Evolutionary conservation across 2,888 invertebrate genomes (phyloP), one percentile per base, ranked within the genome.

Genomic region (Onchidella celtica): DNA sequence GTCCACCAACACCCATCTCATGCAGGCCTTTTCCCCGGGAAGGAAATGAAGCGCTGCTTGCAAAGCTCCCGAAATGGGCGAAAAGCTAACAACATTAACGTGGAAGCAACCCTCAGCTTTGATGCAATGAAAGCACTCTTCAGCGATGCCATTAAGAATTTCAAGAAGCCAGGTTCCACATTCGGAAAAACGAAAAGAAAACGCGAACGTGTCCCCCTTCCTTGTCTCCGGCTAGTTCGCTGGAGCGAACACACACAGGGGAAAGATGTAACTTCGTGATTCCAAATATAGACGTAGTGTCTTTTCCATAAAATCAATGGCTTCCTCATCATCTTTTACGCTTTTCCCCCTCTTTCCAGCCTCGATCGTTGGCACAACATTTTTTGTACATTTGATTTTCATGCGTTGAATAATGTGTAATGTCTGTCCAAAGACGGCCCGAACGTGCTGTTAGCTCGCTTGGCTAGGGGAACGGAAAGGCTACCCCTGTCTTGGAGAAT

Each of bases 41-140:
- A 72, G 72, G 72, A 72, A 72, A 72, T 72, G 72, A 72, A 59
- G 34, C 72, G 72, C 72, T 57, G 32, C 27, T 72, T 55, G 72
- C 27, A 72, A n/a, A 59, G 57, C 57, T 57, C n/a, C 9, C 55
- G 36, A 57, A 40, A 72, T 57, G 55, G 57, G 63, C 17, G 27
- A 63, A 24, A 11, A n/a, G 27, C 38, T 63, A 63, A 74, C 61
- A 61, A 74, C 38, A 74, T 61, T 74, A 63, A 74, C 38, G 40
- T 24, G 4, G 2, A 27, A 63, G 63, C 61, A 29, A 29, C 34
- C 65, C 65, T 32, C 11, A 29, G 21, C 65, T 65, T 65, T 32
- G 65, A 65, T 32, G 29, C 63, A 61, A 63, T 61, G 74, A 74
- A 27, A n/a, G 40, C 63, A 27, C 27, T 74, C 27, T 27, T 59